Evolutionary conservation across 2,797 vertebrate genomes (phyloP), one percentile per base, ranked within the genome.

Genomic region (Borostomias antarcticus): DNA sequence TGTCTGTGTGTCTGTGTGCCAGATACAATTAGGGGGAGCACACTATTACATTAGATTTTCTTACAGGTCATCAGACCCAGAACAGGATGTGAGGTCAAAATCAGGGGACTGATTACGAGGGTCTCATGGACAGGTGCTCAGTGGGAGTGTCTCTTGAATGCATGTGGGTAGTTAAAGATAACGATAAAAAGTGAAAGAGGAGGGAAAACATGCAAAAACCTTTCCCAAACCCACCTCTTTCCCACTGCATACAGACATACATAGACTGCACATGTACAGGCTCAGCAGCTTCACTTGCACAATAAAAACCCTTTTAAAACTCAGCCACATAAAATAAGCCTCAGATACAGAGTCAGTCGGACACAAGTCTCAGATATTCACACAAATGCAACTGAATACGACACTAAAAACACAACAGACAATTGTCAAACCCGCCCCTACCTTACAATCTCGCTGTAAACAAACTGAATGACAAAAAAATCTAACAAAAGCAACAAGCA

Each of bases 121-220:
- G 4, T 45, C 58, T 82, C 76, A 79, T 59, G 58, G 69, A 75
- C 73, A 75, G 80, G 76, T 83, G 83, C 85, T 88, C 88, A 87
- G 85, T 83, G 86, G 88, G 85, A 82, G 72, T 82, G 82, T 88
- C 86, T 89, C 86, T 84, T 82, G 83, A 86, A 89, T 87, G 85
- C 85, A 91, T 89, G 83, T 89, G 32, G 35, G n/a, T 13, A 33
- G 40, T 57, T 23, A 45, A 45, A 69, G 56, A 28, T 50, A 47
- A 19, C 19, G 29, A 64, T n/a, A 59, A 13, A 48, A 28, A 52
- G 57, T 2, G 33, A 28, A 61, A 37, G 25, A 62, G 45, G 79
- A 62, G 64, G 81, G 85, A 77, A 70, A 85, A 87, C 86, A 86
- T 88, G 86, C 86, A 84, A 85, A 88, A 82, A 64, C 75, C 82